Conservation (phyloP, 2,888 invertebrate species). For the Diarsia dahlii region DNA sequence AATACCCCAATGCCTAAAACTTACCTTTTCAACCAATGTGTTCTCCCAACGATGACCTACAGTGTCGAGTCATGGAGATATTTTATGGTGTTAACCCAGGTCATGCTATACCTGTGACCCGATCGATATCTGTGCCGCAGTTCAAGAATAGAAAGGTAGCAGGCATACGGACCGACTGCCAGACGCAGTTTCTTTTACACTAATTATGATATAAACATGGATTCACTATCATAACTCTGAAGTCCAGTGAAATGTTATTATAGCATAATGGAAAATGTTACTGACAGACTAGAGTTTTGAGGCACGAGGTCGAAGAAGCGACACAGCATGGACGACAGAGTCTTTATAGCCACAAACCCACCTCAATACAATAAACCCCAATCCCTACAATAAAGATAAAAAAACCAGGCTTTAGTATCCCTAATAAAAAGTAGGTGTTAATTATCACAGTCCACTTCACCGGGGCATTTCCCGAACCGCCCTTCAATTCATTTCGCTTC, state of each 20-base stretch:
- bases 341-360: neutral
- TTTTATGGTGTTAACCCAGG: neutral
- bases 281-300: no score
- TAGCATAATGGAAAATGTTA: no score
- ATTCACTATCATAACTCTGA: no score
- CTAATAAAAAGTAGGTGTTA: slow-evolving; percentile 59
- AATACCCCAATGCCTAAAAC: no score
- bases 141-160: neutral
- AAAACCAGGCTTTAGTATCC: slow-evolving; percentile 36
- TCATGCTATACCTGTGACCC: neutral
- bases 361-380: slow-evolving; percentile 34
- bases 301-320: neutral
- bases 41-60: no score
- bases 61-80: no score
- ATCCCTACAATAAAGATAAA: slow-evolving; percentile 46
- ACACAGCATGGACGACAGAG: neutral
- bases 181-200: no score
- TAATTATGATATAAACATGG: no score
- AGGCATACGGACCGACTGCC: neutral
- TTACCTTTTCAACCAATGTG: no score
- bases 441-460: slow-evolving; percentile 44
- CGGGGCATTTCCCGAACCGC: slow-evolving; percentile 26
- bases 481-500: slow-evolving; percentile 48
- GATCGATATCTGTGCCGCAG: neutral
- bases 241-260: no score